These are phyloP conservation scores for Platalea minor DNA, from an alignment of 2,797 vertebrate genomes.

Conservation along the genomic window DNA sequence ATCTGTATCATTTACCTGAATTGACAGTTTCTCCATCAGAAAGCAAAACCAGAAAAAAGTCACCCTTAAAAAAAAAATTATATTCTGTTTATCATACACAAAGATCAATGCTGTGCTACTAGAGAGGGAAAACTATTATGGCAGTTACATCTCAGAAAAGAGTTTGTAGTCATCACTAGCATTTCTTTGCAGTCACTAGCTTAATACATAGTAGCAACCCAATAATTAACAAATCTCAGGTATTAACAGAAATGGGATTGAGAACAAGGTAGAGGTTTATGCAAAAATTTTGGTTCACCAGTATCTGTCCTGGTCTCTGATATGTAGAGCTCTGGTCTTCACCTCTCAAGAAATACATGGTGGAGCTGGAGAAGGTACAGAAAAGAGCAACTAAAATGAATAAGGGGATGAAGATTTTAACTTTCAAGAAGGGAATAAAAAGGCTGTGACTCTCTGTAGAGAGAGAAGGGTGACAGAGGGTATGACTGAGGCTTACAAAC, in stretches of 20 bases:
- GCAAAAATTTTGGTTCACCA: background rate
- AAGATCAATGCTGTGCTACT: background rate
- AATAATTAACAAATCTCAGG: background rate
- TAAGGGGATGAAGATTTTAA: background rate
- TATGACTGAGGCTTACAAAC: background rate
- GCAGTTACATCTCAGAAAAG: background rate
- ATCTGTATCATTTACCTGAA: background rate
- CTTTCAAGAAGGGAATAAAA: background rate
- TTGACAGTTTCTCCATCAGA: background rate
- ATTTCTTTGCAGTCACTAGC: background rate
- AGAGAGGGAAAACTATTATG: background rate
- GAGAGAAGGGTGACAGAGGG: background rate
- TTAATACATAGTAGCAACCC: background rate
- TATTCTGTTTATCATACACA: background rate
- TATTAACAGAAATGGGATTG: background rate
- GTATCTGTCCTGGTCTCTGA: background rate
- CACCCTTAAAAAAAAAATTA: background rate
- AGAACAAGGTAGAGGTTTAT: background rate
- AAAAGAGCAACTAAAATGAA: background rate
- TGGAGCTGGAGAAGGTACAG: background rate
- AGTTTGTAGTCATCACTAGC: background rate
- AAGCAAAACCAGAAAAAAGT: background rate
- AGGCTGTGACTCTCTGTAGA: background rate
- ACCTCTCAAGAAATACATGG: background rate
- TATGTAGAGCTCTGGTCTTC: background rate